Evolutionary conservation across 35 echinoderm and acorn worm genomes (phyloP).

Genomic region (Ptychodera flava): DNA sequence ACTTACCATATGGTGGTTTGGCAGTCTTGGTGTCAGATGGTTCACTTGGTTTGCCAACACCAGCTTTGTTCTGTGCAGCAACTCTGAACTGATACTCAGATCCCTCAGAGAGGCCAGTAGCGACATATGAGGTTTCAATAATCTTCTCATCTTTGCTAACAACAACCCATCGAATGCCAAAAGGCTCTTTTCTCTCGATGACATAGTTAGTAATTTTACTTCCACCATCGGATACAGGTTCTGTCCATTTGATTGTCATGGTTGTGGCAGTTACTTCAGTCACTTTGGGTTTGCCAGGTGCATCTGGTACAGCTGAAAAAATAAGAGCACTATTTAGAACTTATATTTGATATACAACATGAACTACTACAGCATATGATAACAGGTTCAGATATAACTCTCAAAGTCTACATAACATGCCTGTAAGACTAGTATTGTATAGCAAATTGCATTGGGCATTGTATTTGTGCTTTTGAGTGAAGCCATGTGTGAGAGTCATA

Average conservation of each 20-base stretch:
- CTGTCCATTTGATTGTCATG: constrained; percentile 58
- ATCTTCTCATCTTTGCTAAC: constrained; percentile 42
- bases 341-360: too few relatives aligned
- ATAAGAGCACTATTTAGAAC: too few relatives aligned
- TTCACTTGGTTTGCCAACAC: background rate
- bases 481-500: too few relatives aligned
- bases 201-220: constrained; percentile 84
- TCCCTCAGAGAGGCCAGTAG: constrained; percentile 21
- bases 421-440: too few relatives aligned
- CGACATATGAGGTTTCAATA: constrained; percentile 32
- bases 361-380: too few relatives aligned
- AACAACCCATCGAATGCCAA: constrained; percentile 65
- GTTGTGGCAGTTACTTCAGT: constrained; percentile 36
- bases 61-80: background rate
- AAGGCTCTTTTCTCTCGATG: constrained; percentile 80
- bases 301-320: constrained; percentile 49
- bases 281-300: constrained; percentile 47
- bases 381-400: too few relatives aligned
- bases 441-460: too few relatives aligned
- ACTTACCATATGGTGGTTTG: background rate
- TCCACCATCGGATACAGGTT: constrained; percentile 69
- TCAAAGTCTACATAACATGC: too few relatives aligned
- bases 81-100: background rate
- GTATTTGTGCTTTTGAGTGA: too few relatives aligned
- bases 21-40: background rate